phyloP scores from a whole-genome alignment of 2,888 invertebrate genomes.

The Rhamnusium bicolor region DNA sequence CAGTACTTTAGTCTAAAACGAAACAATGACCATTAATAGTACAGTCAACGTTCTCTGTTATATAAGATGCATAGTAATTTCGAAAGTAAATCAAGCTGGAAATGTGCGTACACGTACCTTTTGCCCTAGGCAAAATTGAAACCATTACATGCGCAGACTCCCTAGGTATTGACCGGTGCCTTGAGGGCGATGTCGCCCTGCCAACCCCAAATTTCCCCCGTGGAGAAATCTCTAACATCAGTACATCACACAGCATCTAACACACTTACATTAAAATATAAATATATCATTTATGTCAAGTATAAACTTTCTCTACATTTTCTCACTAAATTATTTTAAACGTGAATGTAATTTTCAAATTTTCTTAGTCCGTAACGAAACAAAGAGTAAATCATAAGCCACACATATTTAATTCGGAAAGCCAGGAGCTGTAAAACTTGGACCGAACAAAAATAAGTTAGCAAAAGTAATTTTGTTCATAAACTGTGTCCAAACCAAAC shows the following conservation, averaged over 20 bases:
- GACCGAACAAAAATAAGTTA: too few relatives aligned
- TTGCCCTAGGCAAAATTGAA: slow-evolving; percentile 43
- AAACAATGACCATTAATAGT: background rate
- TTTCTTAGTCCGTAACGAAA: background rate
- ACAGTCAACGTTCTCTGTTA: background rate
- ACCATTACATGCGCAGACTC: slow-evolving; percentile 53
- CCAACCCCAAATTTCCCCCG: slow-evolving; percentile 62
- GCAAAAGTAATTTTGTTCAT: too few relatives aligned
- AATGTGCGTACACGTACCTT: slow-evolving; percentile 53
- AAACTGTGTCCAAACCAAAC: background rate
- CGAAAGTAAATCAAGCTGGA: slow-evolving; percentile 47
- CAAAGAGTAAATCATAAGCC: background rate
- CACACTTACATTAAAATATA: slow-evolving; percentile 40
- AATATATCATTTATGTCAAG: background rate
- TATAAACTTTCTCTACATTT: background rate
- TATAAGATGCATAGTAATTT: slow-evolving; percentile 31
- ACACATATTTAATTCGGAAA: too few relatives aligned
- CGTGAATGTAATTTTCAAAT: background rate
- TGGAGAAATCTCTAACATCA: slow-evolving; percentile 49
- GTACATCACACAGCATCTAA: slow-evolving; percentile 47
- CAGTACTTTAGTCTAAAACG: background rate
- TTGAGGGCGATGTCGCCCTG: slow-evolving; percentile 66
- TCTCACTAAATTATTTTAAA: background rate
- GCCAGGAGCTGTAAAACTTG: too few relatives aligned
- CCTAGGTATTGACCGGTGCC: slow-evolving; percentile 64